Evolutionary conservation across 2,797 vertebrate species (phyloP), one percentile per base, ranked within the genome.

Genomic region (Liparis tanakae): DNA sequence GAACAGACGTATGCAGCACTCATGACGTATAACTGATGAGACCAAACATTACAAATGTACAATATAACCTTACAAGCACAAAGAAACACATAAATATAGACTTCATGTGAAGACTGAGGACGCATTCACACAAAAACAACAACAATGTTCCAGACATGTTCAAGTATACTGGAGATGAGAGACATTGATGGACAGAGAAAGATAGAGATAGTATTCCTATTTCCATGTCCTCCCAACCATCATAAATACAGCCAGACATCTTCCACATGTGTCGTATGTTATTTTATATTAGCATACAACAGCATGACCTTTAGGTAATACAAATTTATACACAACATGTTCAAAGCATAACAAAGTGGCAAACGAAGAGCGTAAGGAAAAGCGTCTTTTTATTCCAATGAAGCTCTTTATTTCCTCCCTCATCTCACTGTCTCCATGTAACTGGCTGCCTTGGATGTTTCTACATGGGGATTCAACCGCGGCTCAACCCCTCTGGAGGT

Each of bases 371-470:
- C n/a, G 7, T 46, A 34, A 39, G 9, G 9, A 48, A 60, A 25
- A 3, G 1, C n/a, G 41, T 17, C n/a, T 63, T 60, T 58, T 5
- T 17, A 17, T 53, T 14, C 17, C 14, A 15, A 50, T 62, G 14
- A 41, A 22, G 20, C 10, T 3, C 0, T 53, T 46, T 39, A 57
- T 34, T 22, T 0, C 0, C 34, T 18, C 53, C 4, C 13, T 44
- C 30, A 4, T 55, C 62, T 72, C 5, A 1, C 30, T 3, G 18
- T 7, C 13, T 64, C 20, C 22, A 10, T 54, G 25, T n/a, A 51
- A 22, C 5, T 7, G 36, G 12, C 33, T 12, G 33, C 34, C 30
- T 36, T 3, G 33, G 58, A 34, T 36, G 20, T 53, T 70, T 63
- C 22, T 22, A 2, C 12, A 60, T 41, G 30, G 0, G n/a, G 54